Percentiles rank a stretch among this genome's conserved stretches.
Evolutionary conservation across 2,113 vertebrate species (phyloP).

Genomic region (Microcebus tavaratra): DNA sequence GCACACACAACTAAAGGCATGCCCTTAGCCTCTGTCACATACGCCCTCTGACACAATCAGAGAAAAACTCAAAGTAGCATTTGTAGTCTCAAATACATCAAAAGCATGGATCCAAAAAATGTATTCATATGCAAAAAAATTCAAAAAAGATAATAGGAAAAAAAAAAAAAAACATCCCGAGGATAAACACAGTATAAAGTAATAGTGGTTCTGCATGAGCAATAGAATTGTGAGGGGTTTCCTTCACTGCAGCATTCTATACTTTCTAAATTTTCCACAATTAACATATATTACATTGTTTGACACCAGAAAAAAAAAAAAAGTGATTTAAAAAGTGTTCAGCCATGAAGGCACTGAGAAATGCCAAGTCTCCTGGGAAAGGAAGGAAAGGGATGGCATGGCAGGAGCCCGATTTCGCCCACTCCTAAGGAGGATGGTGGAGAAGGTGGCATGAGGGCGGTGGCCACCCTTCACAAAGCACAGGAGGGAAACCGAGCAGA

Average conservation of each 20-base stretch:
- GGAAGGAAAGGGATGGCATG: not conserved
- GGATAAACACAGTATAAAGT: not conserved
- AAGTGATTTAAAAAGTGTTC: not conserved
- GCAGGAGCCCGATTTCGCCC: not conserved
- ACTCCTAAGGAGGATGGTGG: not conserved
- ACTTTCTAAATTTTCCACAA: constrained; percentile 12
- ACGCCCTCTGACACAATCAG: not conserved
- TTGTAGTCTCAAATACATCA: not conserved
- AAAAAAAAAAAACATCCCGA: not conserved
- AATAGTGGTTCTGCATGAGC: not conserved
- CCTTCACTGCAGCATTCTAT: not conserved
- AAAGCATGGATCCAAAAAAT: not conserved
- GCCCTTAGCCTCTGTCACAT: not conserved
- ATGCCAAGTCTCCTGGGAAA: not conserved
- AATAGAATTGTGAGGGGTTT: not conserved
- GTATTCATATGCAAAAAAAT: not conserved
- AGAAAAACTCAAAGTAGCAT: not conserved
- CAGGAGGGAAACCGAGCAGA: not conserved
- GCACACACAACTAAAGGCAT: not conserved
- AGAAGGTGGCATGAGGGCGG: not conserved
- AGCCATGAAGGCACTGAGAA: not conserved
- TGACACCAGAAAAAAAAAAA: not conserved
- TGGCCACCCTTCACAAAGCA: not conserved
- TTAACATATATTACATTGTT: not conserved
- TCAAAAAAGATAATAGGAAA: not conserved